Conservation (phyloP, 2,113 vertebrate species). For the Eonycteris spelaea region DNA sequence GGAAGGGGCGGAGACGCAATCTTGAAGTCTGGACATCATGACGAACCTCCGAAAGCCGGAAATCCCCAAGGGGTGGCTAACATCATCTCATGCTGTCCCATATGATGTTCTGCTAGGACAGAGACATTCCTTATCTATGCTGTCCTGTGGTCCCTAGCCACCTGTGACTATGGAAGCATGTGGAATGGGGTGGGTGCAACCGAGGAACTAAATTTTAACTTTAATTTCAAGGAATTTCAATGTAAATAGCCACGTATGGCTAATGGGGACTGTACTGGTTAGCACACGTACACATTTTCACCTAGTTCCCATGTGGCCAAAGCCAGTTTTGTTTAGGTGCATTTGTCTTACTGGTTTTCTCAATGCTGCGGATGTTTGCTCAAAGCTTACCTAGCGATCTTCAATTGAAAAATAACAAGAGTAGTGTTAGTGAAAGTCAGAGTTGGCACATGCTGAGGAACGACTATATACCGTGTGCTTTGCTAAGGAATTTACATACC, state of each 20-base stretch:
- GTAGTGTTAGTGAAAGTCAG: neutral
- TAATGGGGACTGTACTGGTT: neutral
- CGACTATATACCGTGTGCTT: neutral
- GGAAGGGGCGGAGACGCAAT: neutral
- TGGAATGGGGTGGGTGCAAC: neutral
- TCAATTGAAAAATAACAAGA: neutral
- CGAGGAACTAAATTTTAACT: neutral
- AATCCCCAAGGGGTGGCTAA: neutral
- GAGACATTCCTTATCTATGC: too few relatives aligned
- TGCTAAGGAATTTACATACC: neutral
- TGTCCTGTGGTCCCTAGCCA: neutral
- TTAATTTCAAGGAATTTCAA: neutral
- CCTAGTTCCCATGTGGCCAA: neutral
- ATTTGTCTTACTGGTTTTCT: neutral
- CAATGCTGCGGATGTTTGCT: neutral
- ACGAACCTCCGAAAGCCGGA: neutral
- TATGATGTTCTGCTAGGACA: accelerated
- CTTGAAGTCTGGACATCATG: neutral
- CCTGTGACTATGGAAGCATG: accelerated
- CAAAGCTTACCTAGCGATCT: neutral
- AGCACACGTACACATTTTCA: neutral
- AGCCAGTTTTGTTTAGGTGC: neutral
- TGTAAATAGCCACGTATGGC: neutral
- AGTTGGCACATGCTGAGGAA: neutral
- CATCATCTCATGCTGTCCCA: accelerated